Conservation (phyloP, 2,888 invertebrate genomes). For the Amblyjoppa proteus region DNA sequence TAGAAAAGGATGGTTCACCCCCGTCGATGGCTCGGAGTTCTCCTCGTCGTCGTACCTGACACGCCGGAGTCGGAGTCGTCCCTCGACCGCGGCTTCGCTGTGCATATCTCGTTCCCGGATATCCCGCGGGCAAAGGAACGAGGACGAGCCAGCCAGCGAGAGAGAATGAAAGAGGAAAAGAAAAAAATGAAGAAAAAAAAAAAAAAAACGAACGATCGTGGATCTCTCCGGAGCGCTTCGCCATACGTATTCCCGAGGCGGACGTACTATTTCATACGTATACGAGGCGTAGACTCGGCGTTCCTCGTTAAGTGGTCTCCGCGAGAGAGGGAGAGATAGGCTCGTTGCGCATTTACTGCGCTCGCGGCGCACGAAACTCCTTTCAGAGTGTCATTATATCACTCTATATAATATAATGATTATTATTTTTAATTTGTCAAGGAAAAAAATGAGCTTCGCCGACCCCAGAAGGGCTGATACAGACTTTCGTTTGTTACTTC, state of each 20-base stretch:
- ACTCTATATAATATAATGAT: constrained; percentile 14
- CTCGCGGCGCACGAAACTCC: constrained; percentile 34
- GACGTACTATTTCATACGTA: constrained; percentile 56
- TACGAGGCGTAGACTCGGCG: constrained; percentile 45
- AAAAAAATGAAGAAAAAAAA: constrained; percentile 14
- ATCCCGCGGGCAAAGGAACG: constrained; percentile 44
- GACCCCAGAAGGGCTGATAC: too few relatives aligned
- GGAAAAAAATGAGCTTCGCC: neutral
- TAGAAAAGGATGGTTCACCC: neutral
- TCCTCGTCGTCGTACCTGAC: constrained; percentile 40
- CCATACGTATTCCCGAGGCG: constrained; percentile 56
- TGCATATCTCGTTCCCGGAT: constrained; percentile 46
- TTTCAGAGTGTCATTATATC: constrained; percentile 42
- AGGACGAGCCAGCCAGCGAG: constrained; percentile 36
- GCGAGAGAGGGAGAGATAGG: neutral
- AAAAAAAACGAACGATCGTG: constrained; percentile 46
- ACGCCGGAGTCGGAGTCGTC: constrained; percentile 36
- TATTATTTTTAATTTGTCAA: constrained; percentile 25
- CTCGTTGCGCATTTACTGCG: constrained; percentile 14
- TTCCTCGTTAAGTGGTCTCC: constrained; percentile 57
- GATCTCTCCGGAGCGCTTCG: constrained; percentile 27
- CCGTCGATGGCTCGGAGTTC: constrained; percentile 27
- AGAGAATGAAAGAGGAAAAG: constrained; percentile 9
- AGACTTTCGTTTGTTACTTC: constrained; percentile 19
- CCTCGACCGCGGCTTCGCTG: constrained; percentile 15